These are phyloP conservation scores for Zaprionus camerounensis DNA, from an alignment of 1,140 invertebrate species.

Conservation along the genomic window DNA sequence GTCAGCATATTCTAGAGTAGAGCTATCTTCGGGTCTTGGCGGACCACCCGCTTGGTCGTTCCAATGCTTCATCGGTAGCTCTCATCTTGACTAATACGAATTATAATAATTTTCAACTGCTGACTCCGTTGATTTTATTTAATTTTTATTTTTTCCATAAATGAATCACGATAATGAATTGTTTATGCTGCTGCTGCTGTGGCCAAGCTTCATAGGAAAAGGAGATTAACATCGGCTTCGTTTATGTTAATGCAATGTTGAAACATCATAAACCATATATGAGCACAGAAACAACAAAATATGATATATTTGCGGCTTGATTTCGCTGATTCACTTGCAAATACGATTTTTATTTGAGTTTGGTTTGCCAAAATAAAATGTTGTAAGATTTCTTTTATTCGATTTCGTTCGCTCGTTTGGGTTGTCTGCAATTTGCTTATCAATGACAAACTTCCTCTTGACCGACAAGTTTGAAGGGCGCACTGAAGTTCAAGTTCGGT, in stretches of 20 bases:
- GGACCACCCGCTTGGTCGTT: conserved; percentile 63
- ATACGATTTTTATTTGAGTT: conserved; percentile 26
- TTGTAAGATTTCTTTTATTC: not conserved
- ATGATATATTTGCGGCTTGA: conserved; percentile 69
- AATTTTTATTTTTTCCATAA: conserved; percentile 53
- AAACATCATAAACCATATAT: conserved; percentile 63
- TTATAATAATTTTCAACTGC: conserved; percentile 54
- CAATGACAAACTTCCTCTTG: conserved; percentile 64
- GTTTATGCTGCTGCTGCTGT: conserved; percentile 65
- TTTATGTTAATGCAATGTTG: conserved; percentile 75
- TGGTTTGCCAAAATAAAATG: conserved; percentile 24
- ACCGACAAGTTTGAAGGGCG: conserved; percentile 64
- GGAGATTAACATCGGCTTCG: conserved; percentile 72
- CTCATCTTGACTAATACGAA: conserved; percentile 76
- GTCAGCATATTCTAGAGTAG: conserved; percentile 24
- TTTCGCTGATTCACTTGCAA: conserved; percentile 74
- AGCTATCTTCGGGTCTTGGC: conserved; percentile 8
- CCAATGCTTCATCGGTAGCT: conserved; percentile 62
- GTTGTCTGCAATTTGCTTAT: conserved; percentile 57
- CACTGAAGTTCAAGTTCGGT: conserved; percentile 73
- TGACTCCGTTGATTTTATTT: conserved; percentile 74
- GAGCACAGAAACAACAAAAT: conserved; percentile 1
- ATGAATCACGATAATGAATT: conserved; percentile 82
- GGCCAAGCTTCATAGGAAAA: conserved; percentile 75
- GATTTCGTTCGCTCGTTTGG: not conserved